Evolutionary conservation across 53 echinoderm and acorn worm genomes (phyloP), one percentile per base, ranked within the genome.

Genomic region (Pentamera pediparva): DNA sequence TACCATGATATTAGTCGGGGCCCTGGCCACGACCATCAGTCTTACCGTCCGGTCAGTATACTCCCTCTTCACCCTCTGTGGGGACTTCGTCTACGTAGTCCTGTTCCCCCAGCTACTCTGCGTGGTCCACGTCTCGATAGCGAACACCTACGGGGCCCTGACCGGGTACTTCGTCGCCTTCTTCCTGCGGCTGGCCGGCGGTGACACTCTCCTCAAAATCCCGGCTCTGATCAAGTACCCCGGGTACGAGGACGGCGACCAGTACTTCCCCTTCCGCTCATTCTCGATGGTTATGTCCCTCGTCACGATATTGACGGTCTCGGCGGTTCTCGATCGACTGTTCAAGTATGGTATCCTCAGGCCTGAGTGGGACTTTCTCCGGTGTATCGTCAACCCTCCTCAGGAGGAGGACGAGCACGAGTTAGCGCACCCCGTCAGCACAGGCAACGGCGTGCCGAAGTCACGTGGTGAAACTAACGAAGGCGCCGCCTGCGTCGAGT

Each of bases 101-200:
- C 84, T 91, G 40, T 91, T 91, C 56, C 91, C 91, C 5, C 91
- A 91, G 39, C 80, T 91, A 48, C 77, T 87, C 53, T 86, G 86
- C 37, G 86, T 91, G 32, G 80, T 91, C 32, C 85, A 91, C 47
- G 78, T 91, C 70, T 25, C 47, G n/a, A 35, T 34, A 33, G n/a
- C 79, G 19, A 79, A 79, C 48, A 79, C 79, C 15, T 79, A 79
- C 25, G 79, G 79, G 30, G 53, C 79, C 9, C 62, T 50, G 13
- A 3, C 28, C 30, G 69, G 56, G 4, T 70, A 48, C 70, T 32
- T 39, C 2, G 33, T 71, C 48, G 79, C 69, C 8, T 57, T 79
- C 5, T 22, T 59, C 2, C 57, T 79, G 28, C 17, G 79, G 33
- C 59, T 79, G 4, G 24, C 35, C 1, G 70, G 79, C n/a, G 79